Conservation (phyloP, 1,140 invertebrate species). For the Drosophila pruinosa region DNA sequence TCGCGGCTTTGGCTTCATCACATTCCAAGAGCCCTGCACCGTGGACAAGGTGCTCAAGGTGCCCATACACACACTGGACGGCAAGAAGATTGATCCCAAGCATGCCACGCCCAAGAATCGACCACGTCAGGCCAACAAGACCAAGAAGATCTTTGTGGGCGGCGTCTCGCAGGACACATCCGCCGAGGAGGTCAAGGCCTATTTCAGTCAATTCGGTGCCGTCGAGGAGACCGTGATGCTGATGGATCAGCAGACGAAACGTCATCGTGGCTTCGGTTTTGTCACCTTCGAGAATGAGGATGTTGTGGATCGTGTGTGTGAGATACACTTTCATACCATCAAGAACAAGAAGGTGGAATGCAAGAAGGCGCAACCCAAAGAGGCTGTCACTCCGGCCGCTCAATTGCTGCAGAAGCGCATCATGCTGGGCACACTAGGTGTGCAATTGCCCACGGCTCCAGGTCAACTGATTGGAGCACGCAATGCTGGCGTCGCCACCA, state of each 20-base stretch:
- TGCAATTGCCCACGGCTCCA: conserved; percentile 84
- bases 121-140: conserved; percentile 92
- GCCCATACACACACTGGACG: conserved; percentile 95
- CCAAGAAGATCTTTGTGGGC: conserved; percentile 96
- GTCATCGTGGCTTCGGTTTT: conserved; percentile 95
- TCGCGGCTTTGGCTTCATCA: conserved; percentile 96
- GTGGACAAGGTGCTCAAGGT: conserved; percentile 95
- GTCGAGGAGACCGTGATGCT: conserved; percentile 96
- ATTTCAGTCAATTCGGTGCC: conserved; percentile 95
- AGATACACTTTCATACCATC: conserved; percentile 96
- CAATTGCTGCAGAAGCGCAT: conserved; percentile 89
- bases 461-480: conserved; percentile 82
- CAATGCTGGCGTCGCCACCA: conserved; percentile 84
- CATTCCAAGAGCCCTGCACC: conserved; percentile 93
- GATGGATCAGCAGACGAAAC: conserved; percentile 96
- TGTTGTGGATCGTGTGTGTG: conserved; percentile 94
- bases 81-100: conserved; percentile 97
- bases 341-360: conserved; percentile 97
- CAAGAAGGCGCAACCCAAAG: conserved; percentile 96
- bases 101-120: conserved; percentile 95
- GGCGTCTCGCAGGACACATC: conserved; percentile 96
- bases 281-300: conserved; percentile 96
- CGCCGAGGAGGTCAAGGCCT: conserved; percentile 94
- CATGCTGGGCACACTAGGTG: conserved; percentile 88
- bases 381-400: conserved; percentile 90